Conservation (phyloP, 2,113 vertebrate genomes). For the Tragelaphus imberbis region DNA sequence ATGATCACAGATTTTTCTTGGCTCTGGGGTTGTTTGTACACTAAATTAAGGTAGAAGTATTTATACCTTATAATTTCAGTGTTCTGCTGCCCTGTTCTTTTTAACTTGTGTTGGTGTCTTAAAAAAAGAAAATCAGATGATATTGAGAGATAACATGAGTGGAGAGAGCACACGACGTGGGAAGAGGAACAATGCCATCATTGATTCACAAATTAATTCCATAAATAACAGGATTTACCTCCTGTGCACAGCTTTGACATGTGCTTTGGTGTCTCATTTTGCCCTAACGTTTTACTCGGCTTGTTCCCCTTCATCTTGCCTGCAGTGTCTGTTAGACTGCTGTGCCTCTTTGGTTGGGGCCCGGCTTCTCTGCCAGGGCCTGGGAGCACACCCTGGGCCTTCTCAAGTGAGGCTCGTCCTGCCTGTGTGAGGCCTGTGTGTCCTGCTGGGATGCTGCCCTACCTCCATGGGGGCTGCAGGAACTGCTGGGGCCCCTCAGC, state of each 20-base stretch:
- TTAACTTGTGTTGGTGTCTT: slow-evolving; percentile 17
- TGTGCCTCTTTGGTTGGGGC: slow-evolving; percentile 77
- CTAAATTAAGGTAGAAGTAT: slow-evolving; percentile 28
- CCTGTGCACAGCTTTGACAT: fast-evolving
- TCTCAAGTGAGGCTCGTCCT: slow-evolving; percentile 53
- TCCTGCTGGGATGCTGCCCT: slow-evolving; percentile 77
- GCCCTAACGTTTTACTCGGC: neutral
- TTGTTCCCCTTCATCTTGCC: neutral
- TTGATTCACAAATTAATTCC: neutral
- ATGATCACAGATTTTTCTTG: slow-evolving; percentile 6
- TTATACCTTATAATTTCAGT: slow-evolving; percentile 31
- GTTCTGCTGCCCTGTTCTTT: neutral
- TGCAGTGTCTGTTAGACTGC: slow-evolving; percentile 62
- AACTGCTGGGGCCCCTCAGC: slow-evolving; percentile 76
- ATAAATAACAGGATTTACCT: neutral
- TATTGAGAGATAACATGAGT: neutral
- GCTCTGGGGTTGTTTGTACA: neutral
- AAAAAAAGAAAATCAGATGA: slow-evolving; percentile 15
- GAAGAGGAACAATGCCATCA: slow-evolving; percentile 31
- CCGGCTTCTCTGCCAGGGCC: slow-evolving; percentile 71
- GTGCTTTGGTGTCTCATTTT: neutral
- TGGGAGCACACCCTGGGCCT: slow-evolving; percentile 52
- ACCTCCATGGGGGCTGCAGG: slow-evolving; percentile 66
- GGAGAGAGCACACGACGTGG: neutral
- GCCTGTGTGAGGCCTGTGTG: slow-evolving; percentile 60